Percentiles rank a stretch among this genome's conserved stretches.
Conservation (phyloP, 2,113 vertebrate species). For the Antechinus flavipes region DNA sequence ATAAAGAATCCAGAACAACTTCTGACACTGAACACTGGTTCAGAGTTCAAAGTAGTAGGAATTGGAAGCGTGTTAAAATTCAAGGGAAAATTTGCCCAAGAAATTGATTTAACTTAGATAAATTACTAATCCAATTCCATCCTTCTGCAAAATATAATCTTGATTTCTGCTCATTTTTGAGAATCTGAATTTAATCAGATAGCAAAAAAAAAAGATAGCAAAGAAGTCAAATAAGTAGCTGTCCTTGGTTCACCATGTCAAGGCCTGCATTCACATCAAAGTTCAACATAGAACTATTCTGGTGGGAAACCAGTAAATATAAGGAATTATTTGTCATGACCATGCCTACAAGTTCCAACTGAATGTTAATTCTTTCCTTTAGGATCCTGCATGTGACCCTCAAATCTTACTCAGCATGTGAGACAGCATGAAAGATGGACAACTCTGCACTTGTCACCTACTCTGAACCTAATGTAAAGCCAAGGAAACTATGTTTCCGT, state of each 20-base stretch:
- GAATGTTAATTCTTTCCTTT: not conserved
- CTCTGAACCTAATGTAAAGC: not conserved
- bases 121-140: not conserved
- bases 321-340: no score
- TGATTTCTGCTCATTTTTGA: not conserved
- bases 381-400: conserved; percentile 45
- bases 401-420: conserved; percentile 42
- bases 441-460: accelerated
- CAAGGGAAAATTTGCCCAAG: not conserved
- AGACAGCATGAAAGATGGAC: not conserved
- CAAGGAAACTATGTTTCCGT: not conserved
- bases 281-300: not conserved
- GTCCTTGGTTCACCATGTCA: no score
- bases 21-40: not conserved
- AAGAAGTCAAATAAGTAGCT: not conserved
- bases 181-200: no score
- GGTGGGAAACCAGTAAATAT: no score
- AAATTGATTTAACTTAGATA: not conserved
- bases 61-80: not conserved
- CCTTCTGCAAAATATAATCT: not conserved
- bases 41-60: accelerated
- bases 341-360: not conserved
- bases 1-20: not conserved
- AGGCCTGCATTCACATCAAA: not conserved
- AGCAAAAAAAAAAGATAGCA: no score